These are phyloP conservation scores for Dermatophagoides farinae DNA, from an alignment of 1,140 invertebrate species.

Conservation along the genomic window DNA sequence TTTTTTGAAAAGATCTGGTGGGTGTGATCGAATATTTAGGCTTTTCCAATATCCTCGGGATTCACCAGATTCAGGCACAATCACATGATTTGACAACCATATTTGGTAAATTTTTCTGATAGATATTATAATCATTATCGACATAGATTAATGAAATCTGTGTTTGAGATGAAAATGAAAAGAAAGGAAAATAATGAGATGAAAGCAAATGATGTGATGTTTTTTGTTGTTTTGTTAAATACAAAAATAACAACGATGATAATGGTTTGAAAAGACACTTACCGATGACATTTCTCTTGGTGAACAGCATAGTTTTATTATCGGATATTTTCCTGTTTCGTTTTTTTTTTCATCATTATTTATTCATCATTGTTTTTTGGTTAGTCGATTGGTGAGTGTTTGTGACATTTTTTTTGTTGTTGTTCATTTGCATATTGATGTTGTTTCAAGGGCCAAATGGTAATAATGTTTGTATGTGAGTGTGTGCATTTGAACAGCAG, in stretches of 20 bases:
- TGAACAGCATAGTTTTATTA: conserved; percentile 16
- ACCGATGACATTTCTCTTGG: conserved; percentile 15
- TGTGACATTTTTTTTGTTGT: too few species aligned
- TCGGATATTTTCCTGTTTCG: conserved; percentile 11
- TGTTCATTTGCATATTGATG: too few species aligned
- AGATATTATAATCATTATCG: conserved; percentile 11
- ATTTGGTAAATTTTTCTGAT: conserved; percentile 15
- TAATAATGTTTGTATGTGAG: too few species aligned
- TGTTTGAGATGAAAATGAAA: not conserved
- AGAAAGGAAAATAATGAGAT: not conserved
- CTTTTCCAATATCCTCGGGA: too few species aligned
- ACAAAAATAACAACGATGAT: not conserved
- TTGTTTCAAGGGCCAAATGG: too few species aligned
- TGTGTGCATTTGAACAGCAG: too few species aligned
- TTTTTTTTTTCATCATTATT: too few species aligned
- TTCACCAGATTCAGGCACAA: conserved; percentile 15
- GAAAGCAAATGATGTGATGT: not conserved
- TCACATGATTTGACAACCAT: conserved; percentile 18
- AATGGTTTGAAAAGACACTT: not conserved
- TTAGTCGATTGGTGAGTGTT: too few species aligned
- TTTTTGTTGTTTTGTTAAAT: not conserved
- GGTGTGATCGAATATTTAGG: too few species aligned
- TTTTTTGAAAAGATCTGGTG: too few species aligned
- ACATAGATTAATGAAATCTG: conserved; percentile 16
- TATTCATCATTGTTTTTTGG: too few species aligned